Base-by-base conservation (phyloP, 2,797 vertebrate genomes). In the Pyrrhura leucotis region DNA sequence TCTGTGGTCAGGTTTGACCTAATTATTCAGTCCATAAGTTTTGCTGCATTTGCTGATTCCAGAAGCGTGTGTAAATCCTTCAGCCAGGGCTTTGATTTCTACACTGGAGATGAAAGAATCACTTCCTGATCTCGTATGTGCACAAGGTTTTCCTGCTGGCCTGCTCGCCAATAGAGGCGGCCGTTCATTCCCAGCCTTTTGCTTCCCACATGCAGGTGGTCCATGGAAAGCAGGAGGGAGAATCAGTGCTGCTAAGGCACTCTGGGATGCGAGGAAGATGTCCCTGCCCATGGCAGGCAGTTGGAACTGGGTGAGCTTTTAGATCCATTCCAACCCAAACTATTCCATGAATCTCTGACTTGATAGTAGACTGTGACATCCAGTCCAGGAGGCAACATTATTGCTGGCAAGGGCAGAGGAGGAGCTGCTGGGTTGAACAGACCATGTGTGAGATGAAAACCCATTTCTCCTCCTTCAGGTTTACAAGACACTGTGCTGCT, bases 101-200 rank as follows among this genome's bases (percentile, higher is more conserved):
- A 3, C 0, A 0, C 21, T 17, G 44, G 19, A 48, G 67, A 14
- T n/a, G 56, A 14, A 58, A 26, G 54, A 18, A 28, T 39, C 2
- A 1, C 56, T 28, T 12, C 63, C 26, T 1, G 1, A 2, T 33
- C 8, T 28, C 14, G 14, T 13, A 23, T 0, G 4, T 7, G 28
- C 63, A 6, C 1, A 2, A 50, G 33, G 69, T 4, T 31, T 22
- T 5, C 13, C 17, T 0, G 20, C 69, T 5, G 4, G 53, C 59
- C 13, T 0, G 17, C 65, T 7, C 3, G 33, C 59, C 58, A n/a
- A 2, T 1, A 5, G 67, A 33, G 50, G 82, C 0, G 2, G 62
- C 42, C 0, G 0, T 6, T 66, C 8, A 1, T 67, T 48, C 66
- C 48, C 7, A 28, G 50, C 67, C 77, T 47, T 7, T 2, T 26